Conservation (phyloP, 2,888 invertebrate genomes). For the Eulithis testata region DNA sequence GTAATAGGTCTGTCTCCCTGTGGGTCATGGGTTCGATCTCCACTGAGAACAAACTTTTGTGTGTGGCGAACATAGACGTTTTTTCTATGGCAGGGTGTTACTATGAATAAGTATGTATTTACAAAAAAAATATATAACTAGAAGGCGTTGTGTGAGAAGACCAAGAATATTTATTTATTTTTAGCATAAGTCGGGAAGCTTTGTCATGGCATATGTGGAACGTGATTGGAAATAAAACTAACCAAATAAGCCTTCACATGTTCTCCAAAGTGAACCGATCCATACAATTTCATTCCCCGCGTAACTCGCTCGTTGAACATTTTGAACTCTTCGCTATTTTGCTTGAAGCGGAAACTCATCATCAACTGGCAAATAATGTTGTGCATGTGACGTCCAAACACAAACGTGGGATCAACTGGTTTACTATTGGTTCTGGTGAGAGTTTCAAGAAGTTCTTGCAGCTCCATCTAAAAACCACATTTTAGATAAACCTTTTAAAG, state of each 20-base stretch:
- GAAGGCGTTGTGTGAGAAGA: too few relatives aligned
- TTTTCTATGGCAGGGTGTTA: too few relatives aligned
- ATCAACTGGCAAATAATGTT: conserved; percentile 93
- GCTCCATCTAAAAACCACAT: conserved; percentile 83
- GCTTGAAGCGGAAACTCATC: conserved; percentile 92
- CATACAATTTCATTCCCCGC: conserved; percentile 92
- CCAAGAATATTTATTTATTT: too few relatives aligned
- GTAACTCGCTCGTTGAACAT: conserved; percentile 90
- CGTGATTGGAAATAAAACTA: conserved; percentile 42
- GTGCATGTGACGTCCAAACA: conserved; percentile 90
- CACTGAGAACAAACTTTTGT: too few relatives aligned
- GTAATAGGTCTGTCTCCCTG: too few relatives aligned
- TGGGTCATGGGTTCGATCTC: too few relatives aligned
- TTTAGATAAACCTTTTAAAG: too few relatives aligned
- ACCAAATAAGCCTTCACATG: conserved; percentile 88
- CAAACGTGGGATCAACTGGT: conserved; percentile 87
- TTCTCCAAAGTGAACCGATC: conserved; percentile 89
- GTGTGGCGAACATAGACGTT: too few relatives aligned
- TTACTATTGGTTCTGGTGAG: conserved; percentile 33
- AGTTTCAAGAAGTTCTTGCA: conserved; percentile 85
- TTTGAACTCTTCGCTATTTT: conserved; percentile 88
- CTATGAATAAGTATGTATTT: too few relatives aligned
- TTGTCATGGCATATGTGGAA: too few relatives aligned
- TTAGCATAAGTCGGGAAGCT: too few relatives aligned
- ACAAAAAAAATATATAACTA: too few relatives aligned